Percentiles rank a stretch among this genome's conserved stretches.
Evolutionary conservation across 2,113 vertebrate species (phyloP).

Genomic region (Redunca redunca): DNA sequence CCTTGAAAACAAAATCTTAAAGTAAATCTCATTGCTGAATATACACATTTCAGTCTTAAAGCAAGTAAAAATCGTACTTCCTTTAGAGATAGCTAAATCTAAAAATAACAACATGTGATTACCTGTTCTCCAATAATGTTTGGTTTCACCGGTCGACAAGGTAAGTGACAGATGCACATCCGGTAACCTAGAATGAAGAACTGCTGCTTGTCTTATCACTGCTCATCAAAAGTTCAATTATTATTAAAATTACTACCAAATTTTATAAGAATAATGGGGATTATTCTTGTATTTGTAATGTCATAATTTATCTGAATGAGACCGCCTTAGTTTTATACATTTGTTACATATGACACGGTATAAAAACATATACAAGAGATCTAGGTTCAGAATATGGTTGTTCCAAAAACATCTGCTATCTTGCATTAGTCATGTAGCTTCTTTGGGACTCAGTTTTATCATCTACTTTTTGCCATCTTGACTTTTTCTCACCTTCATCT

Average conservation of each 20-base stretch:
- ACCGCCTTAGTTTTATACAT: background rate
- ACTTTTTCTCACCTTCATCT: background rate
- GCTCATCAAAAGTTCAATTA: background rate
- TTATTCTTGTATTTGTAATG: background rate
- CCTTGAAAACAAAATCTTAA: background rate
- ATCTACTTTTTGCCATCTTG: background rate
- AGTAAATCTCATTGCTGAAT: background rate
- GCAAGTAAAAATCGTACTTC: background rate
- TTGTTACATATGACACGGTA: background rate
- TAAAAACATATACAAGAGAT: background rate
- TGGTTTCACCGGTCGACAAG: constrained; percentile 90
- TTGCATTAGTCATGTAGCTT: background rate
- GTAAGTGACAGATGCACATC: constrained; percentile 97
- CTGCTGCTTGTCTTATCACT: background rate
- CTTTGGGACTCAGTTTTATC: background rate
- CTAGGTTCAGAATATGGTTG: background rate
- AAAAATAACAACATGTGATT: constrained; percentile 39
- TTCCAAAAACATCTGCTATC: background rate
- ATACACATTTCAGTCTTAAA: background rate
- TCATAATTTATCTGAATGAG: constrained; percentile 28
- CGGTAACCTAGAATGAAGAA: constrained; percentile 86
- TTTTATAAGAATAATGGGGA: background rate
- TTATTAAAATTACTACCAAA: background rate
- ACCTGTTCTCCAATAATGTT: constrained; percentile 87
- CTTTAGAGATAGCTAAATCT: background rate